Percentiles rank a stretch among this genome's conserved stretches.
Evolutionary conservation across 1,140 invertebrate species (phyloP).

Genomic region (Cyphomyrmex costatus): DNA sequence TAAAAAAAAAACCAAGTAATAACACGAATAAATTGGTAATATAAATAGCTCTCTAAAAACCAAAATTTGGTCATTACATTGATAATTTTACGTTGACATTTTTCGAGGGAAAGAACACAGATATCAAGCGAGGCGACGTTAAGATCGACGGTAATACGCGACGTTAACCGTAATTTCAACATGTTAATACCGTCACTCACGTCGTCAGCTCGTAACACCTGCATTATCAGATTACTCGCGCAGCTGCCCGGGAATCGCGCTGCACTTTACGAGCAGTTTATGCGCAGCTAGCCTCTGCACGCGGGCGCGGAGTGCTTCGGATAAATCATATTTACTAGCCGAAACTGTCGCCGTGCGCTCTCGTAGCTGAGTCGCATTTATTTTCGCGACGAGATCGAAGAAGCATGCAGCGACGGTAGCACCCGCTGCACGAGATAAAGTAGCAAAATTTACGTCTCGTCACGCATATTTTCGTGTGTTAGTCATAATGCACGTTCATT

Average conservation of each 20-base stretch:
- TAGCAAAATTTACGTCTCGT: slow-evolving; percentile 44
- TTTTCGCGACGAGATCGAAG: slow-evolving; percentile 30
- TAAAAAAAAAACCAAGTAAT: neutral
- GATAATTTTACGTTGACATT: neutral
- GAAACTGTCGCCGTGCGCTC: slow-evolving; percentile 21
- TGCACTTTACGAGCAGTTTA: slow-evolving; percentile 74
- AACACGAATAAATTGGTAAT: neutral
- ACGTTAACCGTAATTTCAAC: slow-evolving; percentile 69
- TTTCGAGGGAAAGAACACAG: neutral
- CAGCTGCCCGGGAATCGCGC: slow-evolving; percentile 73
- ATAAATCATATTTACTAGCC: slow-evolving; percentile 68
- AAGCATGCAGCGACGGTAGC: slow-evolving; percentile 7
- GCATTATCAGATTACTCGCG: slow-evolving; percentile 79
- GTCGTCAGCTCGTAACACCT: slow-evolving; percentile 74
- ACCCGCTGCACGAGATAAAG: slow-evolving; percentile 10
- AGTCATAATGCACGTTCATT: neutral
- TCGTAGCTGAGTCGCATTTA: slow-evolving; percentile 18
- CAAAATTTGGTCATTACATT: neutral
- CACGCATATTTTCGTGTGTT: slow-evolving; percentile 8
- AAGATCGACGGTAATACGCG: slow-evolving; percentile 55
- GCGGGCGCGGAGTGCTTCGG: slow-evolving; percentile 18
- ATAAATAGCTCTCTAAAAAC: neutral
- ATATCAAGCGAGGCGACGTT: neutral
- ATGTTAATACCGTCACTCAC: slow-evolving; percentile 74
- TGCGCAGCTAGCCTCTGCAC: slow-evolving; percentile 57